phyloP scores from a whole-genome alignment of 2,888 invertebrate genomes.

The Mesorhabditis sp. region DNA sequence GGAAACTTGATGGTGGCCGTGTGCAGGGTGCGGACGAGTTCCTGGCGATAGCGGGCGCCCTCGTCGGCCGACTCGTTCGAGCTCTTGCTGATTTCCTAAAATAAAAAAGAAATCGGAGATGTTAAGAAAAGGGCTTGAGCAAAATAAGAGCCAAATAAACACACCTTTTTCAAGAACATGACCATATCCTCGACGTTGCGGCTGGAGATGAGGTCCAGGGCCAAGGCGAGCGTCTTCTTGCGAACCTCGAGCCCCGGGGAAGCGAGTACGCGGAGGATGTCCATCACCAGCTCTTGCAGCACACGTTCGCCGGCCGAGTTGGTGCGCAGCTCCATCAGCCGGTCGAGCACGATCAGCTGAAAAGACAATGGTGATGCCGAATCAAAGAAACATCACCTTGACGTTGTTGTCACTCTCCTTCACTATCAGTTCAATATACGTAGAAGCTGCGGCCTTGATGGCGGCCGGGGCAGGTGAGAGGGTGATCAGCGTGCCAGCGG shows the following conservation, averaged over 20 bases:
- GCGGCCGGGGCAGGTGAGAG: constrained; percentile 96
- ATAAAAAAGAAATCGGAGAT: neutral
- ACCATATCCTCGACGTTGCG: constrained; percentile 82
- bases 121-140: neutral
- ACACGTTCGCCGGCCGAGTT: constrained; percentile 53
- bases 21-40: constrained; percentile 89
- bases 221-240: constrained; percentile 76
- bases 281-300: constrained; percentile 82
- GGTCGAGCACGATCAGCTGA: constrained; percentile 83
- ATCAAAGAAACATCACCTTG: constrained; percentile 65
- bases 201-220: constrained; percentile 83
- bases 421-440: constrained; percentile 97
- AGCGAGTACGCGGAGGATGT: constrained; percentile 77
- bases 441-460: constrained; percentile 90
- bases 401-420: constrained; percentile 99
- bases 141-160: neutral
- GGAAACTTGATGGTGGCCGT: constrained; percentile 69
- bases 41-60: constrained; percentile 83
- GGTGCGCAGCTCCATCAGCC: constrained; percentile 79
- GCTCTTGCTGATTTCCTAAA: constrained; percentile 55
- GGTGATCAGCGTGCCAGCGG: constrained; percentile 94
- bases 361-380: constrained; percentile 11
- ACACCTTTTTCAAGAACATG: constrained; percentile 53
- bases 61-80: constrained; percentile 73
- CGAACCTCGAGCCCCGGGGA: constrained; percentile 67